Percentiles rank a stretch among this genome's conserved stretches.
These are phyloP conservation scores for Rhopalosiphum nymphaeae DNA, from an alignment of 2,888 invertebrate species.

Conservation along the genomic window DNA sequence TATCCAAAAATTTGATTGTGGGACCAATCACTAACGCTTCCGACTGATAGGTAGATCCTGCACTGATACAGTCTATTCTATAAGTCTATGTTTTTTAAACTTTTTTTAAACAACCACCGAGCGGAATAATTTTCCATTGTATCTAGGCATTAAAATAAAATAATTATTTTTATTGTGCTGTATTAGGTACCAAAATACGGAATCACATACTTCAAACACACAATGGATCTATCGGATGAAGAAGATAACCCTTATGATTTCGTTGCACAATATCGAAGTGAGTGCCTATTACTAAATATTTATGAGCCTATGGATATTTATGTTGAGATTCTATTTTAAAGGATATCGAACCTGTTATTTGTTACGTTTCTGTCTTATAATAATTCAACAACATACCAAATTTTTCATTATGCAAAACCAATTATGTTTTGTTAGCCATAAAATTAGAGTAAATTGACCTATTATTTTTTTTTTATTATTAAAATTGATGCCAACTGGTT, in stretches of 20 bases:
- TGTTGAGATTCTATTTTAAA: neutral
- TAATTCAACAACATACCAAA: neutral
- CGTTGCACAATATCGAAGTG: neutral
- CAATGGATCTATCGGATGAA: neutral
- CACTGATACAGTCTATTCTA: too few relatives aligned
- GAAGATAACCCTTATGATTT: constrained; percentile 25
- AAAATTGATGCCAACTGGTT: too few relatives aligned
- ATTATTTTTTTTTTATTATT: too few relatives aligned
- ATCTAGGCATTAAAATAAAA: too few relatives aligned
- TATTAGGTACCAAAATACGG: too few relatives aligned
- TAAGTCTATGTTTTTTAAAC: neutral
- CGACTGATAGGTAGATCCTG: too few relatives aligned
- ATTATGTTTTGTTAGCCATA: neutral
- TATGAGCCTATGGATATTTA: neutral
- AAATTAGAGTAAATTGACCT: too few relatives aligned
- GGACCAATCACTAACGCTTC: too few relatives aligned
- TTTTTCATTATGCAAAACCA: neutral
- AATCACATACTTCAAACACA: neutral
- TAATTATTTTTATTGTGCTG: too few relatives aligned
- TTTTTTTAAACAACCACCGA: neutral
- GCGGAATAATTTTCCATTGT: neutral
- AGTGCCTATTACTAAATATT: neutral
- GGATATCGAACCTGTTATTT: neutral
- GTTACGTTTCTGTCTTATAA: neutral
- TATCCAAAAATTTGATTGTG: too few relatives aligned